phyloP scores from a whole-genome alignment of 1,140 invertebrate species.

The Dreissena polymorpha region DNA sequence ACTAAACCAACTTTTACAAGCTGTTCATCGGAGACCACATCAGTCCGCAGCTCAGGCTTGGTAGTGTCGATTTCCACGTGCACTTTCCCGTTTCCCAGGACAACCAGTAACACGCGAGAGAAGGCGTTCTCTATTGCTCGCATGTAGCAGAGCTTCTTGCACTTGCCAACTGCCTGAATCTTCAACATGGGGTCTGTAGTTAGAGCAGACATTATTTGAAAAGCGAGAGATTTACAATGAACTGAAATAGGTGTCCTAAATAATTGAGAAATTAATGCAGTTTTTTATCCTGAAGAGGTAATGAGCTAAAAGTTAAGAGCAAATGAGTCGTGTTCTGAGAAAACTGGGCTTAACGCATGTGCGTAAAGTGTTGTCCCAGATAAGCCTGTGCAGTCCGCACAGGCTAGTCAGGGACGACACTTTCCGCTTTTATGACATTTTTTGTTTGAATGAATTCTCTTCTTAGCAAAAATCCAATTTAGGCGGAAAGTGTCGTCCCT shows the following conservation, averaged over 20 bases:
- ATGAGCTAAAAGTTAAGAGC: neutral
- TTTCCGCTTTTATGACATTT: too few relatives aligned
- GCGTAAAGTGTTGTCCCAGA: too few relatives aligned
- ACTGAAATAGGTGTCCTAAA: neutral
- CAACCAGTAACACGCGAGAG: constrained; percentile 68
- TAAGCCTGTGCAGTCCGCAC: too few relatives aligned
- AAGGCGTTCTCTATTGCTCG: constrained; percentile 73
- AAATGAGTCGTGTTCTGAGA: too few relatives aligned
- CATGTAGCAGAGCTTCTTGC: constrained; percentile 68
- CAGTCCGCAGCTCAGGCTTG: constrained; percentile 57
- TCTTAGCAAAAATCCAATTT: too few relatives aligned
- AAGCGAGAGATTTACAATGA: neutral
- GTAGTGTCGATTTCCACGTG: constrained; percentile 71
- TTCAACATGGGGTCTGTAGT: constrained; percentile 62
- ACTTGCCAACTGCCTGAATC: constrained; percentile 63
- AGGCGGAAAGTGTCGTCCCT: too few relatives aligned
- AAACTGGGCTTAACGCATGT: too few relatives aligned
- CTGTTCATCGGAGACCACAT: constrained; percentile 56
- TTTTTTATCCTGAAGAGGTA: neutral
- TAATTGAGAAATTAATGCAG: neutral
- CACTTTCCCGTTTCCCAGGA: constrained; percentile 71
- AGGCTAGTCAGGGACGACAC: too few relatives aligned
- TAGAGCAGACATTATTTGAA: neutral
- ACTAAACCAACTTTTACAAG: constrained; percentile 60
- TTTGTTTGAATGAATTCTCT: too few relatives aligned